These are phyloP conservation scores for Elephas maximus DNA, from an alignment of 2,113 vertebrate genomes.

Conservation along the genomic window DNA sequence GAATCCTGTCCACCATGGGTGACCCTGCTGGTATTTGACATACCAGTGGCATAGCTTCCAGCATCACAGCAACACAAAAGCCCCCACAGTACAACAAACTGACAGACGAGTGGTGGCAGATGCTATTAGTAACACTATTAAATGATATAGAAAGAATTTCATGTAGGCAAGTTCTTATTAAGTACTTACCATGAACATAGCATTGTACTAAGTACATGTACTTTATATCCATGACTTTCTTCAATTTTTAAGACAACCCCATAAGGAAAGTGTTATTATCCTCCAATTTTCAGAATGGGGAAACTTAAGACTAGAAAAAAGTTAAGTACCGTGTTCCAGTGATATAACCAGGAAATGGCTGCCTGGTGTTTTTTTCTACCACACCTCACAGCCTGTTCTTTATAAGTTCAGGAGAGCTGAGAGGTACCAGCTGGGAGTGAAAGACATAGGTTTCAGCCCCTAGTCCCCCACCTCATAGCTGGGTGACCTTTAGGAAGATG, in stretches of 20 bases:
- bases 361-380: not conserved
- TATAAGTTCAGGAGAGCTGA: not conserved
- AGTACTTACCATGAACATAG: not conserved
- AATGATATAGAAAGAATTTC: slow-evolving; percentile 46
- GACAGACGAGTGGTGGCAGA: too few species aligned
- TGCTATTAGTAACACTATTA: not conserved
- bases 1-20: too few species aligned
- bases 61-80: too few species aligned
- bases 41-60: too few species aligned
- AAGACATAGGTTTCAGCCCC: not conserved
- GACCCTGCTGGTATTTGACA: too few species aligned
- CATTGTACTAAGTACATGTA: not conserved
- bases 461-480: not conserved
- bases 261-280: not conserved
- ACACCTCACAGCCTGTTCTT: not conserved
- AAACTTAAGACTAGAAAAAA: slow-evolving; percentile 25
- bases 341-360: not conserved
- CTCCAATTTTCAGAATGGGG: not conserved
- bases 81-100: too few species aligned
- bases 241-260: slow-evolving; percentile 8
- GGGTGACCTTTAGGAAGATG: not conserved
- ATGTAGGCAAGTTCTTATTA: not conserved
- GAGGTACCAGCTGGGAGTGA: not conserved
- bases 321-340: not conserved
- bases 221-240: slow-evolving; percentile 27